Evolutionary conservation across 1,140 invertebrate species (phyloP), one percentile per base, ranked within the genome.

Genomic region (Drosophila arawakana): DNA sequence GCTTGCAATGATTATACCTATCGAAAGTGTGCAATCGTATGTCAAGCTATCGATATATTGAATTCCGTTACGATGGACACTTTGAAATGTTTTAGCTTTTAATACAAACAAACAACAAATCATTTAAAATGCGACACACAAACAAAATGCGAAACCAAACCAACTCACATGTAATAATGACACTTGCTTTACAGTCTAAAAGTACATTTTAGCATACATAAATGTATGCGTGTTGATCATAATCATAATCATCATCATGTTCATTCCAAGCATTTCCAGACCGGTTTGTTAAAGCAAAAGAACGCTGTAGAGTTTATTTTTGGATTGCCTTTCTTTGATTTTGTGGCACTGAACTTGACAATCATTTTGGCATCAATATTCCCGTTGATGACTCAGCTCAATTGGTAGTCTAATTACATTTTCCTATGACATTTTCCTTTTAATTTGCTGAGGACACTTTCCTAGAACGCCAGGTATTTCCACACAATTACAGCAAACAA

Each of bases 381-480:
- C 30, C 34, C 34, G 18, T 50, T 30, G 11, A 30, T 73, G 70
- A 73, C 18, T 68, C 30, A 73, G 37, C 49, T 18, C 25, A 50
- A 35, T 41, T 52, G 35, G 7, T 52, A 30, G 9, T 35, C 18
- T 58, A 57, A 3, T 11, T 21, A 11, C 6, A 41, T 63, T 79
- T 69, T 47, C 70, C 50, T 49, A 46, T 54, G 75, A 66, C 72
- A 81, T 68, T 81, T 80, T 73, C 54, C 78, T 57, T 34, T 18
- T 49, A 61, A 44, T 30, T 62, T 47, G 44, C 44, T 74, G 69
- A 54, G 59, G 43, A 63, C 65, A 37, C 61, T 85, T 84, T 72
- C 78, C 70, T 49, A 71, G 82, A 86, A 84, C 25, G n/a, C 30
- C 35, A 41, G 66, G 61, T 39, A 49, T 71, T 62, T 82, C 35